Evolutionary conservation across 2,888 invertebrate species (phyloP), one percentile per base, ranked within the genome.

Genomic region (Eupithecia pulchellata): DNA sequence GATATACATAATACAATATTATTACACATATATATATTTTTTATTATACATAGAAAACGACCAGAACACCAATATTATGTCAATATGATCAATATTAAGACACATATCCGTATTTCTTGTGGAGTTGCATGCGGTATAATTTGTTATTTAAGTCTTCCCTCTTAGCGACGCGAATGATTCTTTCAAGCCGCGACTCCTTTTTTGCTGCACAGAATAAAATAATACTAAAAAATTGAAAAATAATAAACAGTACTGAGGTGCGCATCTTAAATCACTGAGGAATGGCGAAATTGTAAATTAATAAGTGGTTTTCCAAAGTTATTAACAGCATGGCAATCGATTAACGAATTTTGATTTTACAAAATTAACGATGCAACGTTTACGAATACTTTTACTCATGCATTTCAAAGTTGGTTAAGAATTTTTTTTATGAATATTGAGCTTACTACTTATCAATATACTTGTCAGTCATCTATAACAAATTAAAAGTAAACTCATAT

Each of bases 101-200:
- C 8, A 42, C 9, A 25, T 11, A 11, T 20, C 20, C 47, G 11
- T 47, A 20, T 47, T 47, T 47, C 20, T 47, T 47, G 4, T 47
- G 9, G 20, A 47, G 11, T 25, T 47, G 20, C 47, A 20, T 11
- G 20, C 47, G 47, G 11, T 47, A 20, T 25, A 11, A 4, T 25
- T 3, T 4, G 1, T 47, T 2, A 0, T n/a, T n/a, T n/a, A n/a
- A n/a, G n/a, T 11, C 2, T 0, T 11, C 20, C 11, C 20, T 11
- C 4, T 20, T 11, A 11, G 47, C 47, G 20, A 20, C 6, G 4
- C 14, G 27, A 57, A 57, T 4, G 17, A 57, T 29, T 57, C 57
- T 57, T 57, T 57, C 27, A 17, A 47, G 20, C 20, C 20, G 20
- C 2, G 47, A 47, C 11, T 20, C 3, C 9, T 9, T 0, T 47